Percentiles rank a stretch among this genome's conserved stretches.
Evolutionary conservation across 2,113 vertebrate species (phyloP).

Genomic region (Zootoca vivipara): DNA sequence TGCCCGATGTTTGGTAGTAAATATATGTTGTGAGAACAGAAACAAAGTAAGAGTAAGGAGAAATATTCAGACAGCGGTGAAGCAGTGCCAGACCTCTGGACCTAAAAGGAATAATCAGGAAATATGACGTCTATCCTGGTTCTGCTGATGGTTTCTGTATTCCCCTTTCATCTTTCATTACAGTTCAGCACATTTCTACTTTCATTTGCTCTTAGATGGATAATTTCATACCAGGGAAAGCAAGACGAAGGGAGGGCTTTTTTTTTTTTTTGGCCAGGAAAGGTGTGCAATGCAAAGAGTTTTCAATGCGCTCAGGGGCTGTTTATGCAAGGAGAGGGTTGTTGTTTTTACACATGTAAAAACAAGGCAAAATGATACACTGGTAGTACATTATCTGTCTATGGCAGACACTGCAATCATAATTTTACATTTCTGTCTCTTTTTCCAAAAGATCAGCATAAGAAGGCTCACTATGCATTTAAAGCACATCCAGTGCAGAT

Average conservation of each 20-base stretch:
- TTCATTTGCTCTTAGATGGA: background rate
- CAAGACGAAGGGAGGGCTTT: background rate
- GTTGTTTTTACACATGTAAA: background rate
- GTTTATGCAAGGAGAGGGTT: background rate
- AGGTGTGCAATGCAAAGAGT: background rate
- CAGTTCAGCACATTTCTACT: constrained; percentile 21
- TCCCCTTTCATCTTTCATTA: constrained; percentile 12
- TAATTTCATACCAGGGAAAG: constrained; percentile 17
- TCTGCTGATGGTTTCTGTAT: constrained; percentile 6
- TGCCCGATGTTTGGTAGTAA: background rate
- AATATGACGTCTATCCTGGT: background rate
- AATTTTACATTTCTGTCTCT: background rate
- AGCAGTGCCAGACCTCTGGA: constrained; percentile 3
- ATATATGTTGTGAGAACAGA: background rate
- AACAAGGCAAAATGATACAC: background rate
- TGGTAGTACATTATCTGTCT: background rate
- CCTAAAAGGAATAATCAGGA: constrained; percentile 12
- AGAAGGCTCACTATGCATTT: background rate
- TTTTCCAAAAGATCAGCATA: background rate
- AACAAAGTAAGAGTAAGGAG: background rate
- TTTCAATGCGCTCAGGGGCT: background rate
- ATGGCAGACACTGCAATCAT: background rate
- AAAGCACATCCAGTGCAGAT: too few relatives aligned
- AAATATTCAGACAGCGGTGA: constrained; percentile 8
- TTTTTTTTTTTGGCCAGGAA: background rate